These are phyloP conservation scores for Enteromius unitaeniatus DNA, from an alignment of 2,797 vertebrate species.

Conservation along the genomic window DNA sequence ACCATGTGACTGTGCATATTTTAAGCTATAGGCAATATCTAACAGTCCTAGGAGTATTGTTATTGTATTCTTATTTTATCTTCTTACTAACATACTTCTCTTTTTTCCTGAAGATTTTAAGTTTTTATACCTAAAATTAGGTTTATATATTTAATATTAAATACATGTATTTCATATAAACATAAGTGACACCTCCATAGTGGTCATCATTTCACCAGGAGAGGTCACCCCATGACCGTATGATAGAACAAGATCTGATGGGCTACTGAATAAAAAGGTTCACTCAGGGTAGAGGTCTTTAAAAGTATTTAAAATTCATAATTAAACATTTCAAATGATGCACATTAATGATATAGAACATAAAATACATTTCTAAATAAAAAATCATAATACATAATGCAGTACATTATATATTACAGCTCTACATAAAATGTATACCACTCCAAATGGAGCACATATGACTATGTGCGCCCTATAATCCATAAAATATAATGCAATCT, in stretches of 20 bases:
- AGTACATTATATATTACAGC: background rate
- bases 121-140: background rate
- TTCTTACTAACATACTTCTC: background rate
- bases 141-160: background rate
- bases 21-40: background rate
- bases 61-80: background rate
- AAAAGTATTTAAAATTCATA: background rate
- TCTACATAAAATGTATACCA: background rate
- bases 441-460: background rate
- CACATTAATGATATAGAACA: background rate
- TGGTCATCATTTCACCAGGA: slow-evolving; percentile 9
- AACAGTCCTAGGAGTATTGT: background rate
- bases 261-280: background rate
- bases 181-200: background rate
- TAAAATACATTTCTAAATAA: background rate
- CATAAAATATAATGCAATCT: background rate
- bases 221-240: background rate
- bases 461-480: background rate
- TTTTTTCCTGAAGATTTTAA: background rate
- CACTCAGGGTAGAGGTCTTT: background rate
- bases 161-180: background rate
- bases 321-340: background rate
- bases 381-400: no score
- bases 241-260: background rate
- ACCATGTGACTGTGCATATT: background rate